A percentile compares a stretch with the other conserved stretches of the same genome.
Evolutionary conservation across 64 coral and sea anemone genomes (phyloP).

Genomic region (Orbicella faveolata): DNA sequence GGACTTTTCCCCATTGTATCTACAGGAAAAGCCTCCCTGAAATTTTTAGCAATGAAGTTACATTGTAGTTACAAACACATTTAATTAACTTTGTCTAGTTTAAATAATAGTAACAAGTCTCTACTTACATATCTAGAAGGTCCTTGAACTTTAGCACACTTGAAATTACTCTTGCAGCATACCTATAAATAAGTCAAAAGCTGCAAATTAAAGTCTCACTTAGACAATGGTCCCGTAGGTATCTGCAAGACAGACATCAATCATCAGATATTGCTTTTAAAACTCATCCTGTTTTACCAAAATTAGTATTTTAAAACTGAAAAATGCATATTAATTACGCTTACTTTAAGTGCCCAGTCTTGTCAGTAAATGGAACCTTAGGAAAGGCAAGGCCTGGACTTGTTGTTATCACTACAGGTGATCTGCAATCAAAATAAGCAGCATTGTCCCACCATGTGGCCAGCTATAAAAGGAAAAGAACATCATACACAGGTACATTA

Average conservation of each 20-base stretch:
- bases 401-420: constrained; percentile 75
- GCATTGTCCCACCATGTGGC: constrained; percentile 92
- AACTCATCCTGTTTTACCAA: too few species aligned
- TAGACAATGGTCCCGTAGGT: too few species aligned
- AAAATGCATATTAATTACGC: not conserved
- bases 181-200: constrained; percentile 47
- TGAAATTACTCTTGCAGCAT: constrained; percentile 83
- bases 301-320: not conserved
- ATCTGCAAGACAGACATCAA: too few species aligned
- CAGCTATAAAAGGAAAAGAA: constrained; percentile 51
- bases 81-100: too few species aligned
- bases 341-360: constrained; percentile 67
- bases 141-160: constrained; percentile 83
- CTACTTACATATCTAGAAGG: constrained; percentile 79
- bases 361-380: constrained; percentile 73
- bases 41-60: not conserved
- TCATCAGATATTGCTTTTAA: too few species aligned
- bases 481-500: not conserved
- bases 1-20: constrained; percentile 86
- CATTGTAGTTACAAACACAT: too few species aligned
- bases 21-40: constrained; percentile 72
- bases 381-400: constrained; percentile 91
- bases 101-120: not conserved
- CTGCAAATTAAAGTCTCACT: not conserved
- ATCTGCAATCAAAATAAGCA: constrained; percentile 89